phyloP scores from a whole-genome alignment of 2,113 vertebrate species.

The Trichechus manatus region DNA sequence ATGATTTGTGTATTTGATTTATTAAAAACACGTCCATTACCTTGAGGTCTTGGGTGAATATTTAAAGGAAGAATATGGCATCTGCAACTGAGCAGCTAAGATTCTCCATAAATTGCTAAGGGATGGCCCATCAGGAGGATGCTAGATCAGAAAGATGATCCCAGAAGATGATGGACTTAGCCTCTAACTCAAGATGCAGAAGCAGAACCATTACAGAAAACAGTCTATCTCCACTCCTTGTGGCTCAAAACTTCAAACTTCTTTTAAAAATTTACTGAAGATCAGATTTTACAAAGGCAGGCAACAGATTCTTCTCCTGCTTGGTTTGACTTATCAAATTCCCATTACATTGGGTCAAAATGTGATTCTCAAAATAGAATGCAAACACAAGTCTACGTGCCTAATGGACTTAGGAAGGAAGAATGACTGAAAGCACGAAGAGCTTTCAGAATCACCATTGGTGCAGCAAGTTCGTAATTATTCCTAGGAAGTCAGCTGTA shows the following conservation, averaged over 20 bases:
- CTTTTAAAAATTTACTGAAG: background rate
- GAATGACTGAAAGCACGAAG: conserved; percentile 8
- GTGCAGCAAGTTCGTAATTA: conserved; percentile 68
- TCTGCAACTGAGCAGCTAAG: conserved; percentile 2
- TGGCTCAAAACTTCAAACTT: conserved; percentile 2
- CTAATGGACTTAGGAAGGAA: background rate
- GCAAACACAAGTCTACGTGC: background rate
- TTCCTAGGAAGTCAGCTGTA: conserved; percentile 73
- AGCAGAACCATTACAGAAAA: background rate
- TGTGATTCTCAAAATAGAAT: background rate
- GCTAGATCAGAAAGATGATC: conserved; percentile 30
- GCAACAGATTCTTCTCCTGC: background rate
- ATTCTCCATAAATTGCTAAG: conserved; percentile 26
- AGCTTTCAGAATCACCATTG: conserved; percentile 38
- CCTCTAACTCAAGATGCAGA: background rate
- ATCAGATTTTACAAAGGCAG: background rate
- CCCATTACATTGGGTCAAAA: background rate
- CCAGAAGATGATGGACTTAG: conserved; percentile 14
- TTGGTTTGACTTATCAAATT: background rate
- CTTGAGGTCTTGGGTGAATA: conserved; percentile 31
- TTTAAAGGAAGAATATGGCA: conserved; percentile 54
- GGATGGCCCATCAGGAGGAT: background rate
- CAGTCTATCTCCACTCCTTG: background rate
- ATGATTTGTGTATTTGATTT: conserved; percentile 73
- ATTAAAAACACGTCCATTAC: conserved; percentile 70